Evolutionary conservation across 2,113 vertebrate species (phyloP).

Genomic region (Speoplatyrhinus poulsoni): DNA sequence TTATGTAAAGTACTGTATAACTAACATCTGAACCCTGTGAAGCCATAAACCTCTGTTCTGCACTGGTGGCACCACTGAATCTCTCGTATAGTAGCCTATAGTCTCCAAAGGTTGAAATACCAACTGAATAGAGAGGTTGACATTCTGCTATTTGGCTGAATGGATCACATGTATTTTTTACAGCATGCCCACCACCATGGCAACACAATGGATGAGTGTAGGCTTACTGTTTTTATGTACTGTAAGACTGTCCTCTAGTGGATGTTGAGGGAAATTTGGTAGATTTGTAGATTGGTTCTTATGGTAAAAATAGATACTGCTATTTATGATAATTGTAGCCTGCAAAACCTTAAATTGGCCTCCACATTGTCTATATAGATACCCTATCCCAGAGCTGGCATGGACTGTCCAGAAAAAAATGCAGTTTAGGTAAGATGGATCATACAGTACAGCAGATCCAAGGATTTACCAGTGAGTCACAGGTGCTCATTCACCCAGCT

Average conservation of each 20-base stretch:
- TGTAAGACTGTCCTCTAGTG: conserved; percentile 55
- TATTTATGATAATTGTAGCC: too few species aligned
- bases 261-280: background rate
- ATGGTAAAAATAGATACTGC: background rate
- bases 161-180: too few species aligned
- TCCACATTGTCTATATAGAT: too few species aligned
- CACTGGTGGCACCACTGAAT: too few species aligned
- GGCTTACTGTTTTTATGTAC: conserved; percentile 16
- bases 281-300: background rate
- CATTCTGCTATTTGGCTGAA: too few species aligned
- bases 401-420: background rate
- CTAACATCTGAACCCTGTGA: background rate
- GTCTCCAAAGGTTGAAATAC: too few species aligned
- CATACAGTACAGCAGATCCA: background rate
- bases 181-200: conserved; percentile 1
- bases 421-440: background rate
- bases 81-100: too few species aligned
- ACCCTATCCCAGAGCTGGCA: too few species aligned
- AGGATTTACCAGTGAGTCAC: too few species aligned
- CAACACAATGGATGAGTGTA: background rate
- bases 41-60: background rate
- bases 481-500: too few species aligned
- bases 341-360: too few species aligned
- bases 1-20: background rate
- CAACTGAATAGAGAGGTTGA: too few species aligned